Evolutionary conservation across 2,797 vertebrate genomes (phyloP), one percentile per base, ranked within the genome.

Genomic region (Lates japonicus): DNA sequence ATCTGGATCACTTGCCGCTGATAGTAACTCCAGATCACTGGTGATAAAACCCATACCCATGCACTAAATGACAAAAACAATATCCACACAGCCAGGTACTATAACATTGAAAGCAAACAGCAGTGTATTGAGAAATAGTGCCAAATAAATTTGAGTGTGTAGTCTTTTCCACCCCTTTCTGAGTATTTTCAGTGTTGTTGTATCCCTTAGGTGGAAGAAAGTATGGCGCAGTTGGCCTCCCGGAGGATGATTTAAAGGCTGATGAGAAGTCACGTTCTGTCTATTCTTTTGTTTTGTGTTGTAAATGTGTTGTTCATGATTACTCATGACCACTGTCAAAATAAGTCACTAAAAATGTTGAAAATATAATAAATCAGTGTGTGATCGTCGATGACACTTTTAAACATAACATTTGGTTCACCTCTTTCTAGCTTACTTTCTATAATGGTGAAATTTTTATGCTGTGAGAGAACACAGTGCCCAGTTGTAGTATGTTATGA

Each of bases 151-250:
- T 1, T 4, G n/a, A 3, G 49, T 1, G 1, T 59, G 49, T 22
- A 13, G n/a, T 48, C 11, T 35, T 49, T 39, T 29, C 25, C n/a
- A 59, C 7, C 31, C 13, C 9, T 62, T 54, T 49, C n/a, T 20
- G 49, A 31, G 52, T n/a, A 20, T 70, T 44, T 61, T 20, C 7
- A 63, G 14, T 17, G 5, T 60, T 64, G 6, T 3, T 3, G 42
- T 74, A 58, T 57, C 75, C 77, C 77, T 69, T 81, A 84, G 9
- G 78, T 76, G 61, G 73, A 78, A 65, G 61, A 70, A 64, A 44
- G 8, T 31, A 33, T 5, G 0, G 52, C 70, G 42, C 13, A 55
- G 55, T 10, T 2, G 48, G 19, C 31, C 70, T 63, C 29, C 6
- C 0, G 20, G 41, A 74, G 39, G 16, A 35, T 4, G 44, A 71